Conservation (phyloP, 2,888 invertebrate genomes). For the Bedellia somnulentella region DNA sequence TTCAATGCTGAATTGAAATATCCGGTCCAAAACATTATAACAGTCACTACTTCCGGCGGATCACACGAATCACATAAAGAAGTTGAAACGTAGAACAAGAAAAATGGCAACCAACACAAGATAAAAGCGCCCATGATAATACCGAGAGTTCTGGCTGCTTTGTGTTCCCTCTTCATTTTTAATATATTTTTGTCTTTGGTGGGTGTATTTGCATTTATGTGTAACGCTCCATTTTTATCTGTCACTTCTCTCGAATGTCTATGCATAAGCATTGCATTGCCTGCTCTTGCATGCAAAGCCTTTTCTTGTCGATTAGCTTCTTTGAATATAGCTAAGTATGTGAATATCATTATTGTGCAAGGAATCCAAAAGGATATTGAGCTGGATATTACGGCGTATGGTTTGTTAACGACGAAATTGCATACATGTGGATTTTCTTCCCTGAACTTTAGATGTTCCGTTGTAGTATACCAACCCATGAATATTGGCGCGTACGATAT, state of each 20-base stretch:
- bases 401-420: constrained; percentile 80
- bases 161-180: constrained; percentile 92
- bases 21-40: constrained; percentile 96
- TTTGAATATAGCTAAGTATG: constrained; percentile 85
- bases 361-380: constrained; percentile 96
- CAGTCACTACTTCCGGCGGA: constrained; percentile 84
- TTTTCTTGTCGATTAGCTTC: constrained; percentile 91
- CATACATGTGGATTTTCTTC: constrained; percentile 66
- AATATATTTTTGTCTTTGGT: constrained; percentile 87
- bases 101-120: constrained; percentile 95
- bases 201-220: constrained; percentile 79
- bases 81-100: constrained; percentile 90
- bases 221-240: constrained; percentile 80
- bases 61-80: constrained; percentile 78
- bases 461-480: constrained; percentile 92
- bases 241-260: constrained; percentile 65
- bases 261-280: constrained; percentile 81
- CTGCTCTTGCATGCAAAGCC: constrained; percentile 80
- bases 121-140: constrained; percentile 99
- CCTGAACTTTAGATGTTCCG: constrained; percentile 65
- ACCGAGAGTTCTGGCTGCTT: constrained; percentile 92
- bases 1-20: constrained; percentile 97
- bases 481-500: constrained; percentile 95
- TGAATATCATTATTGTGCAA: constrained; percentile 90
- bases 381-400: constrained; percentile 86